These are phyloP conservation scores for Netta rufina DNA, from an alignment of 2,797 vertebrate genomes.

Conservation along the genomic window DNA sequence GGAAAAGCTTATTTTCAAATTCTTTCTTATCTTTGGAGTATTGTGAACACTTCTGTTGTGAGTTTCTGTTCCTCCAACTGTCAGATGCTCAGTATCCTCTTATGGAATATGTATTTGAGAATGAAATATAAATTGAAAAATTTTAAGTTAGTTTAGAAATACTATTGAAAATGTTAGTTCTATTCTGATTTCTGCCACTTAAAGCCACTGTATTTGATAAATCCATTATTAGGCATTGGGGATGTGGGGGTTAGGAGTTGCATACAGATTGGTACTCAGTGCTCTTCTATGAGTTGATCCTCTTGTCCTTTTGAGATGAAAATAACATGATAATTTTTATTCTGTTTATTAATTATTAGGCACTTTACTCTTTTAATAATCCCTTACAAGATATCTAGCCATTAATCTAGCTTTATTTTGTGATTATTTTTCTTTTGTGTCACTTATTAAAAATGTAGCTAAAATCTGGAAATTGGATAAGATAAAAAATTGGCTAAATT, in stretches of 20 bases:
- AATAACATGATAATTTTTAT: constrained; percentile 21
- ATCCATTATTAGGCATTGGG: background rate
- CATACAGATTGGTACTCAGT: background rate
- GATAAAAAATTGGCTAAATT: background rate
- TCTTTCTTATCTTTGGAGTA: background rate
- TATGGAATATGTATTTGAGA: background rate
- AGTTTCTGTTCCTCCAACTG: background rate
- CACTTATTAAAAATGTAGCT: background rate
- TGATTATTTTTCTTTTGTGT: constrained; percentile 9
- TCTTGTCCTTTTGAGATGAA: background rate
- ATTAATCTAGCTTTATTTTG: background rate
- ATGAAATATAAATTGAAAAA: background rate
- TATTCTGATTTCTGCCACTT: background rate
- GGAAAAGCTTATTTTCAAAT: background rate
- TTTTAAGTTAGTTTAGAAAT: background rate
- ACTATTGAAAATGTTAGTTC: background rate
- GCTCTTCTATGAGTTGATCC: background rate
- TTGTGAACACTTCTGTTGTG: background rate
- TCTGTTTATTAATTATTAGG: constrained; percentile 9
- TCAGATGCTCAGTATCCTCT: background rate
- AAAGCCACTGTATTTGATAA: background rate
- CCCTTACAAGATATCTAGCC: background rate
- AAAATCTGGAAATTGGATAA: background rate
- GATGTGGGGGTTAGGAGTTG: background rate
- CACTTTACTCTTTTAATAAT: constrained; percentile 23